A percentile compares a stretch with the other conserved stretches of the same genome.
These are phyloP conservation scores for Cassiopea andromeda DNA, from an alignment of 30 jellyfish, hydroid and myxozoan species.

Conservation along the genomic window DNA sequence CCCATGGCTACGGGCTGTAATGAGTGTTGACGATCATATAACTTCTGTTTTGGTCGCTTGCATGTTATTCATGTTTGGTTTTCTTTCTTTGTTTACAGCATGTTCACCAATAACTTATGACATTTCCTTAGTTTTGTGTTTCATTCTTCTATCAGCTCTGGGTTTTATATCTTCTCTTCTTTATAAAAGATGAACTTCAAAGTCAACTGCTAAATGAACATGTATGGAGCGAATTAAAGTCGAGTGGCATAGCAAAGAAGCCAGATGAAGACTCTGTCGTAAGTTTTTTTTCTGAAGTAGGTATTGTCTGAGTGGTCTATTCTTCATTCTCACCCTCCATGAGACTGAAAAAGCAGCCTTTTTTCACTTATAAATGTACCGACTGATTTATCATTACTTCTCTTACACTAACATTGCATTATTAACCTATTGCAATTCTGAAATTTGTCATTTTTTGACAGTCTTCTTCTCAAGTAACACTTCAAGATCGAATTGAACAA, in stretches of 20 bases:
- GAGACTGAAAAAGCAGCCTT: no score
- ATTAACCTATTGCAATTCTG: background rate
- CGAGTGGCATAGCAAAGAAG: background rate
- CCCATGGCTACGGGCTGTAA: no score
- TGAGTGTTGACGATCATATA: no score
- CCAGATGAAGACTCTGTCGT: background rate
- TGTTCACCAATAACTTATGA: no score
- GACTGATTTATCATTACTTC: background rate
- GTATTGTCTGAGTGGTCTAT: no score
- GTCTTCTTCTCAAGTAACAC: constrained; percentile 48
- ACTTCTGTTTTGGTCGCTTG: no score
- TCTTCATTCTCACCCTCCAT: no score
- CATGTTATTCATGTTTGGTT: no score
- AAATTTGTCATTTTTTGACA: background rate
- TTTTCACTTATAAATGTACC: no score
- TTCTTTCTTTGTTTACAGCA: no score
- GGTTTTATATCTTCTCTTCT: background rate
- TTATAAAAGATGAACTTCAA: background rate
- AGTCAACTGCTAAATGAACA: background rate
- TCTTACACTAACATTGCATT: background rate
- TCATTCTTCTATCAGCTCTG: background rate
- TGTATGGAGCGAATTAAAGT: background rate
- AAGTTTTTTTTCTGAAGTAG: no score
- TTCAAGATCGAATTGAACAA: constrained; percentile 86
- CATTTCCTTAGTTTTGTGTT: background rate